Evolutionary conservation across 2,888 invertebrate species (phyloP).

Genomic region (Agriopis leucophaearia): DNA sequence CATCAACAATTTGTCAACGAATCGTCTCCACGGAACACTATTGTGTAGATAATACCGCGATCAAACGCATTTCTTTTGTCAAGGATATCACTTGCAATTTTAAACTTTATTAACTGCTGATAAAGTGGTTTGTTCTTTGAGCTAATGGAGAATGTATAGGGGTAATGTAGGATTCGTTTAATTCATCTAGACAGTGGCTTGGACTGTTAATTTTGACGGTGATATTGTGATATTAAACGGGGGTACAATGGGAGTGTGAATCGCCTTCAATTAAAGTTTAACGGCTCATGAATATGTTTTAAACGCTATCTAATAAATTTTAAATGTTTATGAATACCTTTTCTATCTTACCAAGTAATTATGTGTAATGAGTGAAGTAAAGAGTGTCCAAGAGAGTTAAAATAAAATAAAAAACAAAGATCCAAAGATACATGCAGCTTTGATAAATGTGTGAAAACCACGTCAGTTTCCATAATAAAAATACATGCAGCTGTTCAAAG

Average conservation of each 20-base stretch:
- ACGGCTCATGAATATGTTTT: slow-evolving; percentile 32
- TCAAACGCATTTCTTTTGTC: slow-evolving; percentile 78
- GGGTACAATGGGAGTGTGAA: slow-evolving; percentile 45
- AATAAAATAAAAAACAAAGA: no score
- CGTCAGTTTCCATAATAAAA: no score
- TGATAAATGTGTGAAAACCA: no score
- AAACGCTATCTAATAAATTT: slow-evolving; percentile 2
- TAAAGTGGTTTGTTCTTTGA: slow-evolving; percentile 53
- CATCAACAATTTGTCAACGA: slow-evolving; percentile 70
- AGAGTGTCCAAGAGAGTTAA: no score
- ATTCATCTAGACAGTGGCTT: slow-evolving; percentile 81
- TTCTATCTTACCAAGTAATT: not conserved
- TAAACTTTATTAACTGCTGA: slow-evolving; percentile 42
- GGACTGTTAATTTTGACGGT: slow-evolving; percentile 80
- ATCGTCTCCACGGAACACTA: slow-evolving; percentile 82
- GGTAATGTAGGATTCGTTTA: slow-evolving; percentile 84
- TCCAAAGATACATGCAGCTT: no score
- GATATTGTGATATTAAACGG: slow-evolving; percentile 52
- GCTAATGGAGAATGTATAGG: slow-evolving; percentile 61
- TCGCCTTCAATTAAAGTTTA: slow-evolving; percentile 50
- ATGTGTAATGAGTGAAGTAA: not conserved
- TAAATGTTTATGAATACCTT: not conserved
- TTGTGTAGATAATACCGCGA: slow-evolving; percentile 83
- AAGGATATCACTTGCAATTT: slow-evolving; percentile 36
- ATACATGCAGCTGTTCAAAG: no score